Evolutionary conservation across 2,797 vertebrate genomes (phyloP).

Genomic region (Xiphophorus birchmanni): DNA sequence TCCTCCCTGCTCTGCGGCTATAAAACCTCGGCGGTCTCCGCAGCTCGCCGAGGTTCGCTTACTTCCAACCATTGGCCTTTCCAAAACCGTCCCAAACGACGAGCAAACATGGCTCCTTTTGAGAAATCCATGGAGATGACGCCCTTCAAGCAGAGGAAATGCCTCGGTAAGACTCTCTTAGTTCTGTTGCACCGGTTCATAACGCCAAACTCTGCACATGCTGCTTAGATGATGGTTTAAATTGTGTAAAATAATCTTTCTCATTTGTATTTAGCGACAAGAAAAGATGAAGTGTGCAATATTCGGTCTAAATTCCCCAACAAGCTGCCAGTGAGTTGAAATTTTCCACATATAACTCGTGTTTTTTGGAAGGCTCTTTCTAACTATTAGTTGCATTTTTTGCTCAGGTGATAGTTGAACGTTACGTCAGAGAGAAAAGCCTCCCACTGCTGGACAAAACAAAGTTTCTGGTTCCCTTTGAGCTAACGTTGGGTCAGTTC

Average conservation of each 20-base stretch:
- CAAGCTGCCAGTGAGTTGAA: conserved; percentile 82
- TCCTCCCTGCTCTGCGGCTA: conserved; percentile 63
- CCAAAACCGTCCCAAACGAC: conserved; percentile 39
- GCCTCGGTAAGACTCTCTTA: conserved; percentile 73
- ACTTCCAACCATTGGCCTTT: conserved; percentile 56
- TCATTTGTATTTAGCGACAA: conserved; percentile 73
- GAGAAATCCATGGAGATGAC: conserved; percentile 84
- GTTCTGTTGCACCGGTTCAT: neutral
- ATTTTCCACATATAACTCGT: neutral
- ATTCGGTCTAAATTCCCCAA: conserved; percentile 85
- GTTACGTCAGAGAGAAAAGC: conserved; percentile 80
- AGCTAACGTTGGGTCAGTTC: conserved; percentile 86
- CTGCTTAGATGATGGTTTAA: neutral
- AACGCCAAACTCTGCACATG: neutral
- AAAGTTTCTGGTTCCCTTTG: conserved; percentile 86
- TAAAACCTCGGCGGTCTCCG: conserved; percentile 57
- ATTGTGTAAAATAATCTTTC: neutral
- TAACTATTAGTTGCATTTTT: conserved; percentile 9
- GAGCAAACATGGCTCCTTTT: conserved; percentile 80
- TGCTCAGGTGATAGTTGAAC: conserved; percentile 86
- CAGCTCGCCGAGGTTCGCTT: conserved; percentile 62
- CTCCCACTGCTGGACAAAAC: conserved; percentile 85
- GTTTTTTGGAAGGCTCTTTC: neutral
- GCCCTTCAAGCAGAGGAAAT: conserved; percentile 86
- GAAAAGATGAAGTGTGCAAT: conserved; percentile 84